Conservation (phyloP, 2,113 vertebrate genomes). For the Typhlomys cinereus region DNA sequence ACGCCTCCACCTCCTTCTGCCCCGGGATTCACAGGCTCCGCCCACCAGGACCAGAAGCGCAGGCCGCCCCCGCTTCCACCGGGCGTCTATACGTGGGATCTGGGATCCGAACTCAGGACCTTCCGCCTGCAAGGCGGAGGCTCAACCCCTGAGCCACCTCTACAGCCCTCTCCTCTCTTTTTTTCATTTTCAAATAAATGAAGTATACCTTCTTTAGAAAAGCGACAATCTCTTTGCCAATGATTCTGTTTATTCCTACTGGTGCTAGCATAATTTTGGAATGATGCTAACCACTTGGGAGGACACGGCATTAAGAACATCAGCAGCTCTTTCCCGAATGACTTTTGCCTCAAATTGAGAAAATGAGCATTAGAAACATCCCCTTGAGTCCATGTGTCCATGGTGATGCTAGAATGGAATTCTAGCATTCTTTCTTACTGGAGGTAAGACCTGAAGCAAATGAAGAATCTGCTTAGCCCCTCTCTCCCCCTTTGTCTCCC, state of each 20-base stretch:
- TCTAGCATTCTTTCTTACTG: slow-evolving; percentile 25
- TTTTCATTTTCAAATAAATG: too few relatives aligned
- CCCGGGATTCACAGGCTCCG: too few relatives aligned
- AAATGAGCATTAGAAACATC: slow-evolving; percentile 30
- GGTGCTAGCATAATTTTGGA: neutral
- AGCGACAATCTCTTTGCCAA: neutral
- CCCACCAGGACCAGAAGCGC: too few relatives aligned
- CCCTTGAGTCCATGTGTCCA: neutral
- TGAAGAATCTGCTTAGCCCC: neutral
- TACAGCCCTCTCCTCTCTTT: too few relatives aligned
- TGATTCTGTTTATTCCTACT: slow-evolving; percentile 45
- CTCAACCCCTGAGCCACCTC: too few relatives aligned
- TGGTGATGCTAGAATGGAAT: slow-evolving; percentile 10
- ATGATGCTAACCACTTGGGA: slow-evolving; percentile 33
- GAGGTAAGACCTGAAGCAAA: neutral
- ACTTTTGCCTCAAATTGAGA: slow-evolving; percentile 35
- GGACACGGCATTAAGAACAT: neutral
- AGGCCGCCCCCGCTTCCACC: too few relatives aligned
- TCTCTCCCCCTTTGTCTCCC: neutral
- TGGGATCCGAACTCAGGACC: too few relatives aligned
- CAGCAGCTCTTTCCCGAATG: neutral
- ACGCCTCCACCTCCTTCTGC: too few relatives aligned
- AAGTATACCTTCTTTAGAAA: too few relatives aligned
- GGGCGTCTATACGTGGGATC: too few relatives aligned
- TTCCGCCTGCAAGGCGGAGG: too few relatives aligned